Base-by-base conservation (phyloP, 2,888 invertebrate genomes). In the Melipona bicolor region DNA sequence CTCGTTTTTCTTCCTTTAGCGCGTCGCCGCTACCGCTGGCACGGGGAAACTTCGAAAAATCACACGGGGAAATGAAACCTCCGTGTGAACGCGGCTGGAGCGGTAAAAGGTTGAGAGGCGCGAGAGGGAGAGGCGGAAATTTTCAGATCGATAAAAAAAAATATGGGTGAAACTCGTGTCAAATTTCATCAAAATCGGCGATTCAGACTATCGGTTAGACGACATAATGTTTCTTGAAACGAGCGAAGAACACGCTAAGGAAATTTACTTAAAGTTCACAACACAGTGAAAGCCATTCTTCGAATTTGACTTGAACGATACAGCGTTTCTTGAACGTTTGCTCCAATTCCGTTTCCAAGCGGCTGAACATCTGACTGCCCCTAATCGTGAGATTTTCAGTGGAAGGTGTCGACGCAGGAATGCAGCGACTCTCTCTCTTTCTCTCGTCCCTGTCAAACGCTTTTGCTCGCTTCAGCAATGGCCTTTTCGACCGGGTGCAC, bases 391-490 rank as follows among this genome's bases (percentile, higher is more conserved):
- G 62, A 79, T 70, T 64, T 49, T 36, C 43, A 52, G 17, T 32
- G n/a, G 62, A 65, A 54, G 43, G 19, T 21, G 68, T 72, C 67
- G 49, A 67, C 36, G 74, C n/a, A 61, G 71, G 77, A 85, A 79
- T 71, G 74, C 54, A 49, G 50, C 54, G 85, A 76, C 43, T 11
- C 43, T 43, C 43, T 24, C 75, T 62, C 62, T 11, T 9, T 43
- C 43, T 24, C 72, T 62, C 62, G 49, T 80, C 67, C 76, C 59
- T 52, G 54, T 70, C 62, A 32, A 77, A 84, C 80, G 27, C 9
- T 21, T 43, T 61, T 43, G 17, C 61, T 49, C 49, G 50, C 65
- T 21, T 59, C 77, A n/a, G 72, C 71, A 87, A 81, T 84, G 64
- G 64, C 5, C 56, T 69, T 27, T 71, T 43, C 65, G 21, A 5